Evolutionary conservation across 2,113 vertebrate species (phyloP), one percentile per base, ranked within the genome.

Genomic region (Gambusia affinis): DNA sequence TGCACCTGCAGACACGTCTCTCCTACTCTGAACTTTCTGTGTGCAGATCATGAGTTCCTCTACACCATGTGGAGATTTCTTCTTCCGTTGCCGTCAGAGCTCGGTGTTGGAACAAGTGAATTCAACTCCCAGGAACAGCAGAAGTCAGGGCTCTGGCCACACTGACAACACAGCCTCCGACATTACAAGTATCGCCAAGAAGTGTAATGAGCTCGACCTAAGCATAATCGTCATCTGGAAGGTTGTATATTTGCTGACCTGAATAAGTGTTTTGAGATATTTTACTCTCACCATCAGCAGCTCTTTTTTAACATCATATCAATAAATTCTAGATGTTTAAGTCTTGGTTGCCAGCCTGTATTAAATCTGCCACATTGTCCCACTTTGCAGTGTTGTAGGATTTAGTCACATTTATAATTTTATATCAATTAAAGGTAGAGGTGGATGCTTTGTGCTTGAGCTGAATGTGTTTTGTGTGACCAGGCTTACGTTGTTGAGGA

Each of bases 401-500:
- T 47, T 47, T 47, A 19, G 15, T 47, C 27, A 28, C 4, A 61
- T 61, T 61, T 60, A 27, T 47, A 17, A 19, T 47, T 4, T 47
- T 19, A 44, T 3, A 44, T 42, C 2, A 47, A 47, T 47, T 19
- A 47, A 47, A 47, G 5, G 44, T 17, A 47, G 28, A 39, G 11
- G n/a, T 37, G 24, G 64, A 31, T 28, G 28, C 8, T 67, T 12
- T 30, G 28, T 29, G n/a, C 8, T 67, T 29, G 65, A 47, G 10
- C 47, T 1, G 30, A 33, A 30, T 37, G 33, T 78, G 7, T 67
- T 75, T 63, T 89, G 0, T 93, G 79, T 69, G 75, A 77, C 94
- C 83, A 99, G 98, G 98, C 97, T 0, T 98, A 96, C 66, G 97
- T 99, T 72, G 95, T 99, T 0, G 98, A 99, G 90, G 98, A 99